phyloP scores from a whole-genome alignment of 2,888 invertebrate species.

The Sylvicola fuscatus region DNA sequence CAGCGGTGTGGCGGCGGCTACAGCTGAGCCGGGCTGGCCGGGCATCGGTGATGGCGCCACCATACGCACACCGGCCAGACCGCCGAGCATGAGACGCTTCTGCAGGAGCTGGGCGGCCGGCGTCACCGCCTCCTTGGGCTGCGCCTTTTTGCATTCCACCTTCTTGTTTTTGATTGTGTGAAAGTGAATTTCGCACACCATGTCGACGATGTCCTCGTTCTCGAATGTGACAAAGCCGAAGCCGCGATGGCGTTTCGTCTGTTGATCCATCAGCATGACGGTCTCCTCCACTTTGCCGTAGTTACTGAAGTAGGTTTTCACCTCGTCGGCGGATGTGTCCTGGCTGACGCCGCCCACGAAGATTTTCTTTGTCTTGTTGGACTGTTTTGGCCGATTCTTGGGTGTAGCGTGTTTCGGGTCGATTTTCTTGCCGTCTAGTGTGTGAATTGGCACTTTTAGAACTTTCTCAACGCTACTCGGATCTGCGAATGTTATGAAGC shows the following conservation, averaged over 20 bases:
- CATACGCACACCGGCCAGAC: slow-evolving; percentile 27
- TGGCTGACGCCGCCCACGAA: slow-evolving; percentile 85
- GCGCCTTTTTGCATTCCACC: slow-evolving; percentile 78
- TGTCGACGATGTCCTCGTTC: slow-evolving; percentile 76
- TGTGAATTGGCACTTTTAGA: slow-evolving; percentile 74
- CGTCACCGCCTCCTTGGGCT: slow-evolving; percentile 74
- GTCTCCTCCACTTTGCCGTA: slow-evolving; percentile 82
- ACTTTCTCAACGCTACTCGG: slow-evolving; percentile 81
- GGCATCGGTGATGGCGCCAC: slow-evolving; percentile 17
- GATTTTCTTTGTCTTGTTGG: slow-evolving; percentile 79
- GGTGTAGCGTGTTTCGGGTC: slow-evolving; percentile 88
- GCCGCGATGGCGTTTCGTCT: slow-evolving; percentile 76
- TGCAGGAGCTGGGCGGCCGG: slow-evolving; percentile 45
- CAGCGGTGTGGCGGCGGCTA: slow-evolving; percentile 35
- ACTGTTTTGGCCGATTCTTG: slow-evolving; percentile 66
- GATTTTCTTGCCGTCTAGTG: slow-evolving; percentile 81
- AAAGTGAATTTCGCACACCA: slow-evolving; percentile 85
- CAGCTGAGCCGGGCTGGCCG: slow-evolving; percentile 23
- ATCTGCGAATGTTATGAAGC: slow-evolving; percentile 86
- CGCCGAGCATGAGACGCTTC: slow-evolving; percentile 47
- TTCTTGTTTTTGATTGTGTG: slow-evolving; percentile 86
- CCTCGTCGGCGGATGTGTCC: slow-evolving; percentile 79
- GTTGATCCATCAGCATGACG: slow-evolving; percentile 87
- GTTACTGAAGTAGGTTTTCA: slow-evolving; percentile 74
- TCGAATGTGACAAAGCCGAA: slow-evolving; percentile 86